Base-by-base conservation (phyloP, 1,140 invertebrate species). In the Cepaea nemoralis region DNA sequence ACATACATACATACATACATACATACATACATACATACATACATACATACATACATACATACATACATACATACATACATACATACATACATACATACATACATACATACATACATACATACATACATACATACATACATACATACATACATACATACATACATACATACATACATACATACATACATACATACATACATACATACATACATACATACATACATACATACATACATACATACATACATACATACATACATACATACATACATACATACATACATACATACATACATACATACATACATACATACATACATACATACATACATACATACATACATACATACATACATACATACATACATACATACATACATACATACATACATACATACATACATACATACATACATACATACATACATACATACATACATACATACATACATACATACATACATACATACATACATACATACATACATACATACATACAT, bases 1-100 rank as follows among this genome's bases (percentile, higher is more conserved):
- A 66, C 63, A 66, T 35, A 66, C 63, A 66, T 35, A 66, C 63
- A 66, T 35, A 66, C 63, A 66, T 35, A 66, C 63, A 66, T 35
- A 66, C 63, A 66, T 35, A 66, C 63, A 66, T 66, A 66, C 63
- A 66, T 66, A 66, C 63, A 66, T 66, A 66, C 63, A 66, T 66
- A 66, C 63, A 66, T 66, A 66, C 63, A 66, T 66, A 66, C 63
- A 66, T 66, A 66, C 63, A 66, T 66, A 66, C 63, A 66, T 66
- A 66, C 63, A 66, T 66, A 66, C 63, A 27, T 66, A 66, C 63
- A 66, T 66, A 27, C 63, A 66, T 66, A 66, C 63, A 66, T 66
- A 66, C 63, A 66, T 66, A 66, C 63, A 12, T 66, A 66, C 63
- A 66, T 66, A 12, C 63, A 66, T 66, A 66, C 63, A 66, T 66